These are phyloP conservation scores for Eledone cirrhosa DNA, from an alignment of 2,888 invertebrate genomes.

Conservation along the genomic window DNA sequence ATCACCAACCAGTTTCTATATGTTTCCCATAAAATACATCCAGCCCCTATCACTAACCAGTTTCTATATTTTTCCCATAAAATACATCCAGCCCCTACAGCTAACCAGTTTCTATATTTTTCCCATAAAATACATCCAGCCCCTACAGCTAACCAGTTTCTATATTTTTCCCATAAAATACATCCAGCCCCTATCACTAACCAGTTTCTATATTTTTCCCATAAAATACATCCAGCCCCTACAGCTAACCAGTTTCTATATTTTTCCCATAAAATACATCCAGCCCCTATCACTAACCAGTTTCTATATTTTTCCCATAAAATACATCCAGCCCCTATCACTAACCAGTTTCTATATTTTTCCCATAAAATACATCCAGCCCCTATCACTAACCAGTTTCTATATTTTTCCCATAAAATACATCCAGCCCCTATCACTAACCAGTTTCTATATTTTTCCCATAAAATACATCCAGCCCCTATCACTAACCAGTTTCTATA, in stretches of 20 bases:
- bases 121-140: conserved; percentile 35
- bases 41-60: too few species aligned
- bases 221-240: too few species aligned
- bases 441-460: conserved; percentile 34
- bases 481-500: neutral
- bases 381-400: neutral
- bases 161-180: conserved; percentile 34
- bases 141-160: neutral
- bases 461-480: too few species aligned
- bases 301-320: conserved; percentile 34
- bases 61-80: conserved; percentile 34
- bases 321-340: too few species aligned
- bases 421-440: too few species aligned
- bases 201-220: conserved; percentile 34
- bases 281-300: too few species aligned
- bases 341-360: neutral
- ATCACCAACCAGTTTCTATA: too few species aligned
- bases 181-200: too few species aligned
- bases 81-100: too few species aligned
- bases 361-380: conserved; percentile 35
- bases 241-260: neutral
- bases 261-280: conserved; percentile 36
- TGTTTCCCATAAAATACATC: too few species aligned
- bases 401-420: conserved; percentile 34
- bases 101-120: neutral